phyloP scores from a whole-genome alignment of 2,888 invertebrate species.

The Rhimphoctona megacephalus region DNA sequence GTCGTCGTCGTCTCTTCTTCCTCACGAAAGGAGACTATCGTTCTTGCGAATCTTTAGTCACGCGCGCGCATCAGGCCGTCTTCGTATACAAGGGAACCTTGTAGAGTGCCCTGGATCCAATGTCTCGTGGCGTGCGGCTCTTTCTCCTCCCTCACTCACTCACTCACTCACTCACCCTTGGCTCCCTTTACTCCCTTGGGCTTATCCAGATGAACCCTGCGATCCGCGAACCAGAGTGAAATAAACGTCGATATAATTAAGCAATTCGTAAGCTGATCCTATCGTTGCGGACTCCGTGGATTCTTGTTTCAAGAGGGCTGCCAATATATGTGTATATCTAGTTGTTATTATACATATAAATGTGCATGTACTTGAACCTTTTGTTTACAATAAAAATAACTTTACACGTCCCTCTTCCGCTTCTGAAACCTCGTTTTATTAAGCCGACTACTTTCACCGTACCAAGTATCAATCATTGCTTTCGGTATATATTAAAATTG shows the following conservation, averaged over 20 bases:
- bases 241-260: slow-evolving; percentile 73
- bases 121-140: slow-evolving; percentile 40
- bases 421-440: neutral
- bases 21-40: slow-evolving; percentile 60
- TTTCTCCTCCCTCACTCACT: slow-evolving; percentile 15
- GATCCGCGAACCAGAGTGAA: slow-evolving; percentile 54
- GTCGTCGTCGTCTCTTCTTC: slow-evolving; percentile 19
- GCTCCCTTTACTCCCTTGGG: slow-evolving; percentile 39
- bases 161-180: neutral
- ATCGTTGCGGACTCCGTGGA: slow-evolving; percentile 62
- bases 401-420: neutral
- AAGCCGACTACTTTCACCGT: neutral
- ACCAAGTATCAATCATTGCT: neutral
- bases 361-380: slow-evolving; percentile 20
- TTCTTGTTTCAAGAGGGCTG: slow-evolving; percentile 44
- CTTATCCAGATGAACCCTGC: slow-evolving; percentile 72
- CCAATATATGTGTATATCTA: slow-evolving; percentile 3
- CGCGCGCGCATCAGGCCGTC: slow-evolving; percentile 69
- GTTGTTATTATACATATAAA: neutral
- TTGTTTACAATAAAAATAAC: slow-evolving; percentile 25
- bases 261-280: slow-evolving; percentile 75
- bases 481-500: neutral
- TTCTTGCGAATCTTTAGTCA: slow-evolving; percentile 70
- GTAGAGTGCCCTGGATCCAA: slow-evolving; percentile 28
- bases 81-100: slow-evolving; percentile 26